Evolutionary conservation across 2,888 invertebrate species (phyloP), one percentile per base, ranked within the genome.

Genomic region (Serrognathus titanus): DNA sequence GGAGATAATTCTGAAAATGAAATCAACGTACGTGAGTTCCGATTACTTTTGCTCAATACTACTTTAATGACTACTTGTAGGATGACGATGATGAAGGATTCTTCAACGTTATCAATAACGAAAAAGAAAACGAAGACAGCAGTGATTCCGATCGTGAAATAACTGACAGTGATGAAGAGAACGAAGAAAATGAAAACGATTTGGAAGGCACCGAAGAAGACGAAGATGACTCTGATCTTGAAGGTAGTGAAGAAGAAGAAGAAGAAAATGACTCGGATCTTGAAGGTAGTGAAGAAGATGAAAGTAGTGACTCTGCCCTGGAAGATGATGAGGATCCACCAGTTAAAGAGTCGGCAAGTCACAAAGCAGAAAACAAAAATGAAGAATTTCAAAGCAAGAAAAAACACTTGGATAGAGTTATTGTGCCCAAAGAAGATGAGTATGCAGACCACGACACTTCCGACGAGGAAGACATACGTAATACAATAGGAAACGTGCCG

Each of bases 401-500:
- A 9, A 31, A 48, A 31, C 16, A 8, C 51, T 38, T 51, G 24
- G 46, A 53, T 3, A 39, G 53, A 41, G 35, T 48, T 5, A 51
- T 40, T 10, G 40, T 20, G 4, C 38, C 61, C 79, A 39, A 55
- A 46, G 41, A 51, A 3, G 82, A 88, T 62, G 92, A 94, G 76
- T 94, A 95, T 70, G 88, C 85, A 63, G 84, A 84, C 2, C 83
- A 88, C 20, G 96, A 96, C 78, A 90, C 93, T 7, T 96, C 96
- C 0, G 97, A 97, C 75, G 96, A 97, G 78, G 96, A 97, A 78
- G 94, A 93, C 70, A 86, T 96, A 2, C 81, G 93, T 57, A 99
- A 97, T 76, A 97, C 98, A 0, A 87, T 94, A 47, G 99, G 99
- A 12, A 96, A 94, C 72, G 87, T 99, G 67, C 99, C 99, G 0